phyloP scores from a whole-genome alignment of 2,888 invertebrate species.

The Sphecodes monilicornis region DNA sequence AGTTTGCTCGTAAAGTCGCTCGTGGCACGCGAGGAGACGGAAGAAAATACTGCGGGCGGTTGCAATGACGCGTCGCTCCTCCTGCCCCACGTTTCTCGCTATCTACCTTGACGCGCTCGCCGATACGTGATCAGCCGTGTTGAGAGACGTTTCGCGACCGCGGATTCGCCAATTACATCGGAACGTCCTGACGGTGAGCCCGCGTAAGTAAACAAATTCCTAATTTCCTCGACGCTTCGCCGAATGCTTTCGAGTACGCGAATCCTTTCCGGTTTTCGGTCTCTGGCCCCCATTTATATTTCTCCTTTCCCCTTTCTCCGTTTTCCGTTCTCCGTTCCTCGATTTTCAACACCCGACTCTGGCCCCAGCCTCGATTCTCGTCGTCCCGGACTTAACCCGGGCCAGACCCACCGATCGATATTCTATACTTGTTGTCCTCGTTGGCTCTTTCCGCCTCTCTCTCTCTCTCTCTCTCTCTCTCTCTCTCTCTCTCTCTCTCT shows the following conservation, averaged over 20 bases:
- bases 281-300: not conserved
- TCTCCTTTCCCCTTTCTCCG: not conserved
- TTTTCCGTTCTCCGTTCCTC: not conserved
- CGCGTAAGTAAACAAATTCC: slow-evolving; percentile 48
- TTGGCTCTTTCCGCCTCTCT: not conserved
- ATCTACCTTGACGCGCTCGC: slow-evolving; percentile 18
- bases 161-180: slow-evolving; percentile 9
- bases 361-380: not conserved
- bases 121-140: slow-evolving; percentile 52
- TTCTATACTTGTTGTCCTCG: slow-evolving; percentile 33
- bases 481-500: not conserved
- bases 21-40: not conserved
- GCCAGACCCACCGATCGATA: slow-evolving; percentile 47
- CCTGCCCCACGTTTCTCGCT: slow-evolving; percentile 20
- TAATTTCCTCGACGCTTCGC: not conserved
- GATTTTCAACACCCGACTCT: not conserved
- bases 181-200: slow-evolving; percentile 31
- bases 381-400: slow-evolving; percentile 16
- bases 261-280: not conserved
- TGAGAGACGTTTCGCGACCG: slow-evolving; percentile 18
- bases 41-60: slow-evolving; percentile 8
- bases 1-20: slow-evolving; percentile 32
- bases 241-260: not conserved
- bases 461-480: not conserved
- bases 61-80: slow-evolving; percentile 40